Conservation (phyloP, 2,797 vertebrate species). For the Sandelia bainsii region DNA sequence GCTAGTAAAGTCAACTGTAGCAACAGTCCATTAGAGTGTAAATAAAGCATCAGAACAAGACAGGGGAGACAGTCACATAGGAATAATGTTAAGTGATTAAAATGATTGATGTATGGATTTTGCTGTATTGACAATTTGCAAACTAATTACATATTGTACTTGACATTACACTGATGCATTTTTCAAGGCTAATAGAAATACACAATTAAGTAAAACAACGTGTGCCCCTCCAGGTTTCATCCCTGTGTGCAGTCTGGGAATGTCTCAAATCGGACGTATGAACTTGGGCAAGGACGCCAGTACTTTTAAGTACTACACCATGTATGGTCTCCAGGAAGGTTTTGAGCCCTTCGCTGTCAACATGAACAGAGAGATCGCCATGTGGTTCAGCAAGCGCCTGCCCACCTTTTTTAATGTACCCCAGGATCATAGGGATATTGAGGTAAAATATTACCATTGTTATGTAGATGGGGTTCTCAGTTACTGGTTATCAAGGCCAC, state of each 20-base stretch:
- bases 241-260: constrained; percentile 93
- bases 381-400: constrained; percentile 99
- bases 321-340: constrained; percentile 98
- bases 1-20: constrained; percentile 40
- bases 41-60: constrained; percentile 37
- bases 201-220: no score
- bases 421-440: constrained; percentile 89
- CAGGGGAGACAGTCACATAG: constrained; percentile 1
- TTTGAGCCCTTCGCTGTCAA: constrained; percentile 98
- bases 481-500: not conserved
- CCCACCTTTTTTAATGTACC: constrained; percentile 96
- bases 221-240: constrained; percentile 89
- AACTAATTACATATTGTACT: not conserved
- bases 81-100: constrained; percentile 4
- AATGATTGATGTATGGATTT: constrained; percentile 15
- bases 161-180: not conserved
- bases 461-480: not conserved
- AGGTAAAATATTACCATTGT: constrained; percentile 79
- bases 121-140: not conserved
- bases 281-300: constrained; percentile 96
- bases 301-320: constrained; percentile 97
- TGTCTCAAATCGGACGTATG: constrained; percentile 94
- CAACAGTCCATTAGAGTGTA: constrained; percentile 21
- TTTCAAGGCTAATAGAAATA: no score
- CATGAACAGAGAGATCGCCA: constrained; percentile 97